These are phyloP conservation scores for Zeugodacus cucurbitae DNA, from an alignment of 1,140 invertebrate genomes.

Conservation along the genomic window DNA sequence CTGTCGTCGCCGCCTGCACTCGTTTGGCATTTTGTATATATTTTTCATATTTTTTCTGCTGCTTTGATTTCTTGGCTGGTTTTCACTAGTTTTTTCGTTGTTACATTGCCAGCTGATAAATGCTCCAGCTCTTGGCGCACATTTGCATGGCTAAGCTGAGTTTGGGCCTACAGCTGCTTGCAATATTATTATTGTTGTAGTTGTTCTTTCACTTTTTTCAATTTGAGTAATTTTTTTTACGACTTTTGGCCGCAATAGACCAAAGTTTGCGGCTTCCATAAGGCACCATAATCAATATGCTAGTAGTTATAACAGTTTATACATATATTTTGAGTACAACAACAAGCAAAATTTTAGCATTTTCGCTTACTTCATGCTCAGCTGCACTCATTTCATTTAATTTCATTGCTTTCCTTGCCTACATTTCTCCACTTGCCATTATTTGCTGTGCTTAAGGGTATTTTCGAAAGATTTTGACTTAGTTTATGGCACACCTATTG, in stretches of 20 bases:
- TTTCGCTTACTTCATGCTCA: neutral
- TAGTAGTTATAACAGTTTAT: too few relatives aligned
- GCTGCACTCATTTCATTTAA: neutral
- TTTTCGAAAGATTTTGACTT: neutral
- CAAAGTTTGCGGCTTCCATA: neutral
- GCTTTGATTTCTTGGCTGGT: neutral
- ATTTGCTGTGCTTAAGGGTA: neutral
- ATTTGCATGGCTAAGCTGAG: neutral
- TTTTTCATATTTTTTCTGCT: neutral
- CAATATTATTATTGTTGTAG: neutral
- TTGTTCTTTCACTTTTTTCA: neutral
- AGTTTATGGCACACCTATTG: neutral
- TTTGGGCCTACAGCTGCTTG: neutral
- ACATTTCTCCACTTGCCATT: neutral
- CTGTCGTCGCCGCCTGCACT: neutral
- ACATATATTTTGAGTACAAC: too few relatives aligned
- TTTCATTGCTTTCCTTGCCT: neutral
- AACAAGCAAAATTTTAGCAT: too few relatives aligned
- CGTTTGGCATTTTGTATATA: neutral
- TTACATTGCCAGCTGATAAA: neutral
- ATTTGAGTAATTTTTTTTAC: neutral
- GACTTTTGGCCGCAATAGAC: neutral
- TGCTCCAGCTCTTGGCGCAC: neutral
- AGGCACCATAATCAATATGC: too few relatives aligned
- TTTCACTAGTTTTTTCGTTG: neutral